A percentile compares a stretch with the other conserved stretches of the same genome.
phyloP scores from a whole-genome alignment of 2,797 vertebrate genomes.

The Pseudochaenichthys georgianus region DNA sequence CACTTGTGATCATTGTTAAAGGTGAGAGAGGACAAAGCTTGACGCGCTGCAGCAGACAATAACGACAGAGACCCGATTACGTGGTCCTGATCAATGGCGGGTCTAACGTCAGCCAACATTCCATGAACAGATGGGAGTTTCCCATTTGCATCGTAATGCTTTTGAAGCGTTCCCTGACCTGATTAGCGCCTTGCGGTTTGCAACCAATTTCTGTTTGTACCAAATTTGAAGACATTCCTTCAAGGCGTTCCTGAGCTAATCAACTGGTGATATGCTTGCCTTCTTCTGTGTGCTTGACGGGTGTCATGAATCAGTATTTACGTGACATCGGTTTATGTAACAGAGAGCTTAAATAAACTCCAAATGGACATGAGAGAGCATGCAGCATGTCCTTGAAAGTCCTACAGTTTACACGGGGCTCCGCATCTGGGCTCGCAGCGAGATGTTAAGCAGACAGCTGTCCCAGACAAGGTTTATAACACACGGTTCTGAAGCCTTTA shows the following conservation, averaged over 20 bases:
- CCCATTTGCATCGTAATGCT: not conserved
- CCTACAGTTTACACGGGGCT: slow-evolving; percentile 62
- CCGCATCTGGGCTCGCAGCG: slow-evolving; percentile 11
- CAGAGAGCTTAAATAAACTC: slow-evolving; percentile 68
- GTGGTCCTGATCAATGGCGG: slow-evolving; percentile 72
- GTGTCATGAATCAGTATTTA: slow-evolving; percentile 68
- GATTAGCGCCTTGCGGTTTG: too few species aligned
- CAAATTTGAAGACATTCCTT: too few species aligned
- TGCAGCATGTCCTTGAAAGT: slow-evolving; percentile 45
- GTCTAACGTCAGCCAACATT: slow-evolving; percentile 70
- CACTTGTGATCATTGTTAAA: slow-evolving; percentile 57
- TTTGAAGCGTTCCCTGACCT: not conserved
- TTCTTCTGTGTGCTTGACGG: slow-evolving; percentile 37
- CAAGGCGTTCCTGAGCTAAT: too few species aligned
- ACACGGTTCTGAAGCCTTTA: slow-evolving; percentile 55
- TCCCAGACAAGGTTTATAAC: slow-evolving; percentile 58
- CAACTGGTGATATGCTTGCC: not conserved
- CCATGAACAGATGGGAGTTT: slow-evolving; percentile 62
- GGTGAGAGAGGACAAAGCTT: slow-evolving; percentile 44
- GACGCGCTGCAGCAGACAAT: slow-evolving; percentile 42
- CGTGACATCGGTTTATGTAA: slow-evolving; percentile 68
- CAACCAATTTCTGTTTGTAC: too few species aligned
- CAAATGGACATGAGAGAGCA: slow-evolving; percentile 35
- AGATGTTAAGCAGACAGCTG: slow-evolving; percentile 66
- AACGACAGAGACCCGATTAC: slow-evolving; percentile 66